These are phyloP conservation scores for Morelia viridis DNA, from an alignment of 2,797 vertebrate species.

Conservation along the genomic window DNA sequence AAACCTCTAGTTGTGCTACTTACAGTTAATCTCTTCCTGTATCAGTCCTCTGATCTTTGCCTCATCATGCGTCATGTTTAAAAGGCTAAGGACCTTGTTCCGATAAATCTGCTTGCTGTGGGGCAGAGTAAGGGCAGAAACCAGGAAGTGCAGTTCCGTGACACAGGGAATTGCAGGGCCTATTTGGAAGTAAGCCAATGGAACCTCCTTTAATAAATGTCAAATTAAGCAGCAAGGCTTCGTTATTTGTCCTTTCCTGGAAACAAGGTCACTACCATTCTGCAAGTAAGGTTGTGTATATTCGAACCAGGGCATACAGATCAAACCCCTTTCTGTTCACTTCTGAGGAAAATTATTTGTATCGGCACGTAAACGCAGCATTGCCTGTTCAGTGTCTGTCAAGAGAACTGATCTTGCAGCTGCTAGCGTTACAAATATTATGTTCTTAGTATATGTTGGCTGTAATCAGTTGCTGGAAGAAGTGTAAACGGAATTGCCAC, in stretches of 20 bases:
- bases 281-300: background rate
- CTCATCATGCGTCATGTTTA: conserved; percentile 5
- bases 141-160: conserved; percentile 64
- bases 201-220: conserved; percentile 70
- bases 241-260: conserved; percentile 40
- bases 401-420: background rate
- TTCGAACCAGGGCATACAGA: conserved; percentile 13
- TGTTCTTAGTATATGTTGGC: background rate
- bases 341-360: background rate
- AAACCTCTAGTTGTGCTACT: background rate
- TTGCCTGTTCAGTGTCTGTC: background rate
- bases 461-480: background rate
- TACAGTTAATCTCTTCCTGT: background rate
- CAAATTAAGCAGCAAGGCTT: conserved; percentile 22
- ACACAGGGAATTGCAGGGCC: conserved; percentile 52
- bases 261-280: conserved; percentile 3
- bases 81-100: conserved; percentile 44
- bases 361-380: background rate
- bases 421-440: background rate
- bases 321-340: background rate
- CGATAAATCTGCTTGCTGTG: conserved; percentile 38
- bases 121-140: conserved; percentile 38
- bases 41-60: background rate
- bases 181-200: conserved; percentile 59
- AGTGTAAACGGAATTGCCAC: background rate